These are phyloP conservation scores for Gadopsis marmoratus DNA, from an alignment of 2,797 vertebrate genomes.

Conservation along the genomic window DNA sequence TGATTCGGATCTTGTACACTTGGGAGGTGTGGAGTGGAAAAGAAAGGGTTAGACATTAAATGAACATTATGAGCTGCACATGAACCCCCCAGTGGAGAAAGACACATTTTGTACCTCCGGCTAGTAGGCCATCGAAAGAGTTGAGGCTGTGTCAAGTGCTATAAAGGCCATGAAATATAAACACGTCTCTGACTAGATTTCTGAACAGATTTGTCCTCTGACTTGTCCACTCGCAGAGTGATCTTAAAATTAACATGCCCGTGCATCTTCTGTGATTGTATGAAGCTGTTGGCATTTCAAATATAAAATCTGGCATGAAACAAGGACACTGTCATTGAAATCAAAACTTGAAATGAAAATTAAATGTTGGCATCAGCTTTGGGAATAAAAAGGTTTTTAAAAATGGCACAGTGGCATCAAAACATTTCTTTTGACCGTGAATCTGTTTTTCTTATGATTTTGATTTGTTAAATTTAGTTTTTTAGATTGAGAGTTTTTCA, in stretches of 20 bases:
- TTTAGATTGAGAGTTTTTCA: neutral
- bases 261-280: neutral
- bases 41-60: neutral
- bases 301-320: conserved; percentile 21
- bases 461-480: neutral
- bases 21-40: neutral
- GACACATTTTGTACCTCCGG: neutral
- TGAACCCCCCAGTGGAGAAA: neutral
- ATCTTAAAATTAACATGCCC: conserved; percentile 17
- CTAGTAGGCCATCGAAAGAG: neutral
- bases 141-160: neutral
- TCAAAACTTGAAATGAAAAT: conserved; percentile 15
- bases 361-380: conserved; percentile 6
- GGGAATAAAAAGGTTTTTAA: neutral
- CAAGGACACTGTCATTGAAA: conserved; percentile 16
- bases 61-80: neutral
- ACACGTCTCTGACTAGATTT: neutral
- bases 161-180: conserved; percentile 8
- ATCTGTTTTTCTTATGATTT: neutral
- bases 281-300: conserved; percentile 9
- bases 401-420: no score
- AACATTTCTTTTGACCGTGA: neutral
- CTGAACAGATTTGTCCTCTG: conserved; percentile 5
- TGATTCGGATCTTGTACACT: neutral
- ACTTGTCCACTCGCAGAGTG: conserved; percentile 8